Evolutionary conservation across 2,797 vertebrate genomes (phyloP), one percentile per base, ranked within the genome.

Genomic region (Cynodonichthys magdalenae): DNA sequence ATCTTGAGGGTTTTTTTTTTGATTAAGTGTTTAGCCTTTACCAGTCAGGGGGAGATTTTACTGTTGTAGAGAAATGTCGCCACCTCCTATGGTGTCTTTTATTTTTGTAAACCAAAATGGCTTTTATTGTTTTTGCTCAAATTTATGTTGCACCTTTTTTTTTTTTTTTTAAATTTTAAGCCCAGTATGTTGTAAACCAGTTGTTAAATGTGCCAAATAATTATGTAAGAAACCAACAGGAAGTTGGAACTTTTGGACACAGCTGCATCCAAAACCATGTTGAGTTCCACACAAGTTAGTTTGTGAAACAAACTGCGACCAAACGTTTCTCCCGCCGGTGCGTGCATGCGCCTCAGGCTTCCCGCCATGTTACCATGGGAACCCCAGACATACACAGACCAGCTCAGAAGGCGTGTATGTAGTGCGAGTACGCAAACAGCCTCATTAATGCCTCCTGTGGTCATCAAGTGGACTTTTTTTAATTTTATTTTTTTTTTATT

Each of bases 181-280:
- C 87, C 80, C 69, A 27, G 80, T 75, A 86, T 90, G 84, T 88
- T 89, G 84, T 82, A 90, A 82, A 85, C 54, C 81, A 74, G 81
- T 80, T 85, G 85, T 90, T 82, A 63, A 80, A 90, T 92, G 92
- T 94, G 93, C 93, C 93, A 93, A 93, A 94, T 82, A 86, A 87
- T 84, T 90, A 84, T 88, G 60, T 74, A 72, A 72, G 84, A 80
- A 79, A 27, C 75, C 79, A 74, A 69, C 76, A 71, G 75, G 72
- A 82, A 77, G 75, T 82, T 52, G 49, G 51, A 57, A 63, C 47
- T 24, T 34, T 2, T 39, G 11, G 54, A 69, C 59, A 54, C 28
- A 9, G 61, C 66, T 42, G 9, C 59, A 31, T 57, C 54, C 71
- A 28, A 52, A 24, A 12, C 8, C 4, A 47, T 18, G 12, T 4